phyloP scores from a whole-genome alignment of 2,113 vertebrate genomes.

The Podarcis muralis region DNA sequence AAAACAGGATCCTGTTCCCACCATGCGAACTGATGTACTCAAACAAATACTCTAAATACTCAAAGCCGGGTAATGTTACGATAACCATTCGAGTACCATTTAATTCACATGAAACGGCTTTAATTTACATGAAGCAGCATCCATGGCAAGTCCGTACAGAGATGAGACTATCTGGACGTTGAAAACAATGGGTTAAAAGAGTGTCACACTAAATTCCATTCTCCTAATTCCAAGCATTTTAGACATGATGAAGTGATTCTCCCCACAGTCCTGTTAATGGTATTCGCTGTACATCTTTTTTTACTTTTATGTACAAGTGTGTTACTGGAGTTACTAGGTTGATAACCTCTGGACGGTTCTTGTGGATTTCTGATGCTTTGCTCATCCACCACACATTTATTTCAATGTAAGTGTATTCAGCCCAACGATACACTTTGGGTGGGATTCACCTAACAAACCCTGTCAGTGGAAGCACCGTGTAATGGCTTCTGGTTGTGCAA shows the following conservation, averaged over 20 bases:
- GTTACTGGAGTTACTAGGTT: neutral
- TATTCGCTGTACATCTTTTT: neutral
- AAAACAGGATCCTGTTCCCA: neutral
- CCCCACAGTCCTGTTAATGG: neutral
- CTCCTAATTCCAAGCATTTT: rapidly evolving
- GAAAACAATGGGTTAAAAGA: neutral
- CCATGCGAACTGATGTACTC: neutral
- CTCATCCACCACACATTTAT: neutral
- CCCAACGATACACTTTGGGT: slow-evolving; percentile 35
- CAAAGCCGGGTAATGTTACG: neutral
- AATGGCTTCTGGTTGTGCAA: too few relatives aligned
- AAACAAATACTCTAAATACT: neutral
- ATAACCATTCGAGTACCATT: neutral
- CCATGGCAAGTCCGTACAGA: neutral
- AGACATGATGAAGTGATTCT: neutral
- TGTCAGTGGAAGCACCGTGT: too few relatives aligned
- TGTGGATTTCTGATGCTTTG: neutral
- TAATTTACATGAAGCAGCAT: neutral
- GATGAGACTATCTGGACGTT: neutral
- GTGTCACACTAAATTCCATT: neutral
- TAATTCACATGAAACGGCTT: neutral
- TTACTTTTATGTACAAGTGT: neutral
- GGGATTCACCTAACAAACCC: too few relatives aligned
- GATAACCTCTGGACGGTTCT: slow-evolving; percentile 27
- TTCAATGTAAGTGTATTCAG: slow-evolving; percentile 41